A percentile compares a stretch with the other conserved stretches of the same genome.
phyloP scores from a whole-genome alignment of 2,113 vertebrate genomes.

The Phyllostomus hastatus region DNA sequence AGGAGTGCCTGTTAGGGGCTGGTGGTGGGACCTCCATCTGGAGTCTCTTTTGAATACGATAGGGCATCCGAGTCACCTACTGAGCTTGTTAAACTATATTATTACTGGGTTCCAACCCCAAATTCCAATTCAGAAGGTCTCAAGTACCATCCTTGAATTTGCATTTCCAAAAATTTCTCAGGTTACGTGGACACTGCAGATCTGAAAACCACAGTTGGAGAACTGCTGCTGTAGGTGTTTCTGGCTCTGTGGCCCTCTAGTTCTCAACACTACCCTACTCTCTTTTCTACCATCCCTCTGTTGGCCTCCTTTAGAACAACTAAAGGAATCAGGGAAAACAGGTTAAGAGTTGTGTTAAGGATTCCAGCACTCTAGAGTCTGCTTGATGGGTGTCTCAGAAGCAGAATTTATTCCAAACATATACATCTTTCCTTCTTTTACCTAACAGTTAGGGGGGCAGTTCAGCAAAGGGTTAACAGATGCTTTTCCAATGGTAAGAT shows the following conservation, averaged over 20 bases:
- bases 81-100: neutral
- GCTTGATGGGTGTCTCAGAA: neutral
- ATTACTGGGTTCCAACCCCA: neutral
- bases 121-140: neutral
- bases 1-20: neutral
- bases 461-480: neutral
- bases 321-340: neutral
- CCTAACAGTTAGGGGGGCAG: neutral
- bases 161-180: neutral
- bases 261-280: neutral
- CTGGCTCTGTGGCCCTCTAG: neutral
- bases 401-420: constrained; percentile 15
- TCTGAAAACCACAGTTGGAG: neutral
- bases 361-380: neutral
- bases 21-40: neutral
- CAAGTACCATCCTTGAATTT: neutral
- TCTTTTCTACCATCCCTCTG: neutral
- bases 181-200: neutral
- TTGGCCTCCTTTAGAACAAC: neutral
- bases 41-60: neutral
- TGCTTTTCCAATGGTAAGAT: neutral
- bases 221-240: neutral
- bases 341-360: neutral
- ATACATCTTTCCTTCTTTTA: neutral
- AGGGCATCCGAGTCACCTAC: neutral